Evolutionary conservation across 2,888 invertebrate genomes (phyloP), one percentile per base, ranked within the genome.

Genomic region (Chrysodeixis includens): DNA sequence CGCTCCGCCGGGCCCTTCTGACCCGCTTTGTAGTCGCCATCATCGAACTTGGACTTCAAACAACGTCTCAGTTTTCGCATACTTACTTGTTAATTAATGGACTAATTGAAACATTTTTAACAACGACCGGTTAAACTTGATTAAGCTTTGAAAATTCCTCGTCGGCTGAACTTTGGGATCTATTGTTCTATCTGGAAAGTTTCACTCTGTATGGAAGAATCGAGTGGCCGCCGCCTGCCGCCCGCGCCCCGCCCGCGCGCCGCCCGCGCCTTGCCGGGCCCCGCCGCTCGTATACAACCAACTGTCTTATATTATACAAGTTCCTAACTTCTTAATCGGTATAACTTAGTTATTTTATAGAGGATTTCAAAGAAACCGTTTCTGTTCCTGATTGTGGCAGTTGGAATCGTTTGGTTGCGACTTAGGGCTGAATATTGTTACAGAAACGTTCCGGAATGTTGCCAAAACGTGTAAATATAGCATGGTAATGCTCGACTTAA

Each of bases 31-130:
- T 74, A 74, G 35, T 65, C 57, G 44, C 49, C 65, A 52, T 66
- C 55, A 66, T 72, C 22, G 44, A 61, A 66, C 66, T 53, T 65
- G 65, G 68, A 70, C 63, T 78, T 73, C 60, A 65, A 73, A 74
- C 58, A 81, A 72, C 69, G 57, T 62, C 66, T 71, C 62, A 75
- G 54, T 64, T 70, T 57, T 53, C 62, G 67, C 68, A 71, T 69
- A 70, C 66, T 72, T 69, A 70, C 66, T 72, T 71, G 63, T 74
- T 79, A 60, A 76, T 72, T 76, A 78, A 59, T 59, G 56, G 58
- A 70, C 71, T 79, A 81, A 83, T 83, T 84, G 76, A 86, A 79
- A 80, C 77, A 81, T 84, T 86, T 85, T 79, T 82, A 82, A 82
- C 71, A 72, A 35, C 69, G 68, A 55, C 69, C 68, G 56, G 66